phyloP scores from a whole-genome alignment of 1,140 invertebrate genomes.

The Formica selysi region DNA sequence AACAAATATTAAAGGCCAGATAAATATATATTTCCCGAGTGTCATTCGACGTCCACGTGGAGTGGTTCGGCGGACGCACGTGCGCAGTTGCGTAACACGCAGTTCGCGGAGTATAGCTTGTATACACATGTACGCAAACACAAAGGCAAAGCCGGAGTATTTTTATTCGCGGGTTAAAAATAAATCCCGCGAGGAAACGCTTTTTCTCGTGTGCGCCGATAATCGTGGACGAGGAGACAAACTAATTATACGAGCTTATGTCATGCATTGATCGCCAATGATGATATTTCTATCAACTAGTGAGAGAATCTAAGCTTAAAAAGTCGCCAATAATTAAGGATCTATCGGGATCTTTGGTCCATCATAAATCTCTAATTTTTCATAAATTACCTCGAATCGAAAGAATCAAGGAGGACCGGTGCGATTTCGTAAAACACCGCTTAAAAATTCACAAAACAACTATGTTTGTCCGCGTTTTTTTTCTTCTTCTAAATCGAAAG shows the following conservation, averaged over 20 bases:
- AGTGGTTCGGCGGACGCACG: constrained; percentile 26
- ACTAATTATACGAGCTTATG: neutral
- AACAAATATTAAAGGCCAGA: constrained; percentile 9
- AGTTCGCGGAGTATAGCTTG: constrained; percentile 2
- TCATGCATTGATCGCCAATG: neutral
- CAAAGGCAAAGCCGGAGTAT: constrained; percentile 38
- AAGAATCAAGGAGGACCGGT: neutral
- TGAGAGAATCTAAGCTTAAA: neutral
- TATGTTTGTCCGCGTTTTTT: neutral
- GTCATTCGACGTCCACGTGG: constrained; percentile 29
- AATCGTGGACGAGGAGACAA: neutral
- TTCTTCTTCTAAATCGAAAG: neutral
- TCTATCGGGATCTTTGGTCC: no score
- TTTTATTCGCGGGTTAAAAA: constrained; percentile 51
- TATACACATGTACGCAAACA: neutral
- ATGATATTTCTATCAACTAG: neutral
- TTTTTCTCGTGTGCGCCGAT: neutral
- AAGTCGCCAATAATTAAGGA: neutral
- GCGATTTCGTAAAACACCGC: neutral
- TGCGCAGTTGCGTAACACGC: constrained; percentile 42
- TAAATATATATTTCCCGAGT: constrained; percentile 1
- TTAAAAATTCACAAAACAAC: constrained; percentile 11
- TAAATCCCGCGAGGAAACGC: constrained; percentile 20
- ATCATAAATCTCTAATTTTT: neutral
- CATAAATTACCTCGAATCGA: neutral